Base-by-base conservation (phyloP, 2,888 invertebrate species). In the Ceratothoa steindachneri region DNA sequence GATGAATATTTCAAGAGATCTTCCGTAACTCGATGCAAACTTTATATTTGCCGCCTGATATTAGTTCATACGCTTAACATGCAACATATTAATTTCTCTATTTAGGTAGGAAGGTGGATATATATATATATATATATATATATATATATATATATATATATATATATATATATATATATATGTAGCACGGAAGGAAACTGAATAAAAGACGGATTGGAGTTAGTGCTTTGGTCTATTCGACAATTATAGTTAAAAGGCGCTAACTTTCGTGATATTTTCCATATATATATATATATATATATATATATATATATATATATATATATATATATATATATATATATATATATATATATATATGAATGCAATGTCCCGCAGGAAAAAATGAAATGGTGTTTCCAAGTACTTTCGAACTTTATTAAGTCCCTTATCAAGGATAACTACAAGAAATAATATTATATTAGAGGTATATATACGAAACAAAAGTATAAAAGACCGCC, bases 321-420 rank as follows among this genome's bases (percentile, higher is more conserved):
- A 64, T 64, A 64, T 4, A 64, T 64, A 64, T 4, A 64, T 64
- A 64, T 4, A 64, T 64, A 64, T 64, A 64, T 4, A 64, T 64
- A 64, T 64, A 64, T 64, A 64, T 64, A 64, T 64, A 64, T 64
- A 64, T 64, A 64, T 64, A 64, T 64, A 64, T 64, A 64, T 64
- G 22, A 19, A 64, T 19, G 27, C 27, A 19, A 19, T 24, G 22
- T 15, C 12, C 15, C 22, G 27, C 27, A 64, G 22, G n/a, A n/a
- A n/a, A n/a, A n/a, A n/a, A n/a, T n/a, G n/a, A n/a, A n/a, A n/a
- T n/a, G n/a, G n/a, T n/a, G n/a, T n/a, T n/a, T n/a, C n/a, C n/a
- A n/a, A n/a, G n/a, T n/a, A n/a, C n/a, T n/a, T n/a, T n/a, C n/a
- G n/a, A n/a, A n/a, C n/a, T n/a, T n/a, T n/a, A n/a, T n/a, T n/a